Evolutionary conservation across 92 coral and sea anemone genomes (phyloP), one percentile per base, ranked within the genome.

Genomic region (Pocillopora grandis): DNA sequence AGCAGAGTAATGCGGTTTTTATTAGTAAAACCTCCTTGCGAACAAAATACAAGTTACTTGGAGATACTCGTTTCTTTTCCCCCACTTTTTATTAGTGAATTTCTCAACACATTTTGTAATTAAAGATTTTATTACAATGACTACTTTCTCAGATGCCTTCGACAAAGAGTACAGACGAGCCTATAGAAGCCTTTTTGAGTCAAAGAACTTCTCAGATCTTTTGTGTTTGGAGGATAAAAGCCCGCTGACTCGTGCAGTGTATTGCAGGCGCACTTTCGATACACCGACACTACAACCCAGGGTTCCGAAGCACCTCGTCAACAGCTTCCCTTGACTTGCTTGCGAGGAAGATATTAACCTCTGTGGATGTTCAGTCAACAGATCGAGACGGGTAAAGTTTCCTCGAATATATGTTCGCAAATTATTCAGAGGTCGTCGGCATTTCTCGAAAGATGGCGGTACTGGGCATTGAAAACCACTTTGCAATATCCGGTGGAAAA

Each of bases 111-210:
- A 42, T 42, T 42, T 42, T 8, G 27, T 8, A 35, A 33, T 1
- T 15, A 59, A 59, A 2, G 14, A 59, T 59, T 68, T 65, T 19
- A 2, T 20, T 72, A 18, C 60, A 37, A 17, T 48, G 52, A 27
- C 52, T 81, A 37, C 23, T 31, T 12, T 82, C 71, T 1, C 68
- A 96, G 99, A 97, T 85, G 95, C 98, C 42, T 97, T 92, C 77
- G 99, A 97, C 83, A 95, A 95, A 19, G 94, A 95, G 23, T 97
- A 97, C 89, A 92, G 92, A 71, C 96, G 96, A 17, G 92, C 99
- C 0, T 92, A 90, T 78, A 89, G 89, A 71, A 88, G 91, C 17
- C 66, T 97, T 23, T 23, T 62, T 8, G 93, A 91, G 27, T 88
- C 87, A 17, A 93, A 95, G 67, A 86, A 90, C 62, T 78, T 89